Evolutionary conservation across 2,113 vertebrate species (phyloP).

Genomic region (Puntigrus tetrazona): DNA sequence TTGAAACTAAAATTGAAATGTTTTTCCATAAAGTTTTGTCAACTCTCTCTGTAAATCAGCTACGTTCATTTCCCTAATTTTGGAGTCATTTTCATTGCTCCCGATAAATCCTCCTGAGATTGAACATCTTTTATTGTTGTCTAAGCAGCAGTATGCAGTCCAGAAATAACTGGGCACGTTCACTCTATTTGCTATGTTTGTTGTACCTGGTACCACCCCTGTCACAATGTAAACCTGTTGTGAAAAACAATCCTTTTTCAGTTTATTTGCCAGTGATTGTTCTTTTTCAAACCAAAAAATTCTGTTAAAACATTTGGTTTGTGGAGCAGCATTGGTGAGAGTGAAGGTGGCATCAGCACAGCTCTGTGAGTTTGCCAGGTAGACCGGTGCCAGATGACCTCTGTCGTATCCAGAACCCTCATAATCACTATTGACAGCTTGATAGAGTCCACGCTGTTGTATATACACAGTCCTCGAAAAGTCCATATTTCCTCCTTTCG

Average conservation of each 20-base stretch:
- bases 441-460: rapidly evolving
- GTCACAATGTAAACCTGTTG: constrained; percentile 27
- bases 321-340: constrained; percentile 50
- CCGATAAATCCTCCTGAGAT: not conserved
- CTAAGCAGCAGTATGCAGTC: constrained; percentile 22
- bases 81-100: rapidly evolving
- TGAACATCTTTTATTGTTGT: not conserved
- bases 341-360: not conserved
- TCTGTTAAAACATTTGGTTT: no score
- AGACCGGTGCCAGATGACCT: constrained; percentile 42
- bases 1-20: not conserved
- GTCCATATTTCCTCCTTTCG: no score
- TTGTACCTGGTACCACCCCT: not conserved
- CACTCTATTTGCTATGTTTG: rapidly evolving
- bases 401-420: rapidly evolving
- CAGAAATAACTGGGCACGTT: constrained; percentile 7
- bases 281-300: no score
- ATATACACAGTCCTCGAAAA: no score
- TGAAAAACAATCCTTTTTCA: no score
- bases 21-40: rapidly evolving
- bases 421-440: not conserved
- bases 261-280: no score
- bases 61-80: rapidly evolving
- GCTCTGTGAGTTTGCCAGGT: rapidly evolving
- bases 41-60: not conserved